Evolutionary conservation across 92 coral and sea anemone species (phyloP).

Genomic region (Diadumene lineata): DNA sequence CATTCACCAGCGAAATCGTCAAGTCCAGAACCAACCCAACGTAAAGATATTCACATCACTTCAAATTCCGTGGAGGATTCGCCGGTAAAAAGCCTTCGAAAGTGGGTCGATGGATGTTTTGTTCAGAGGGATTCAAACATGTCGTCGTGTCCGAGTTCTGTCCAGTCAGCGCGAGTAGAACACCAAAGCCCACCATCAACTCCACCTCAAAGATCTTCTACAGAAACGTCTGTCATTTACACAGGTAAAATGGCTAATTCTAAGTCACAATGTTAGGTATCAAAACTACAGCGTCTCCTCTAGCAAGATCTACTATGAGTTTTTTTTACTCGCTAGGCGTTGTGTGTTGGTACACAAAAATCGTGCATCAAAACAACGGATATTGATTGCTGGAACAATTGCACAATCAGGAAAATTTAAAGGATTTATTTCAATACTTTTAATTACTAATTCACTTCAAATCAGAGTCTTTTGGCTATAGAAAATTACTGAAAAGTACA

Average conservation of each 20-base stretch:
- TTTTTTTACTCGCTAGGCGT: background rate
- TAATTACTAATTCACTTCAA: too few species aligned
- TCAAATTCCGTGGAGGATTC: constrained; percentile 74
- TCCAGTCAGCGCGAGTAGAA: constrained; percentile 41
- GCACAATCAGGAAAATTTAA: background rate
- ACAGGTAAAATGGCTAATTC: constrained; percentile 61
- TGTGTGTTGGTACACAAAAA: background rate
- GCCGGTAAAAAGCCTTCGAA: constrained; percentile 94
- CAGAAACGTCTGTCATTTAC: constrained; percentile 78
- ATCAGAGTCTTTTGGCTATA: too few species aligned
- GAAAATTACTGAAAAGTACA: too few species aligned
- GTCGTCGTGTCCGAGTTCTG: constrained; percentile 23
- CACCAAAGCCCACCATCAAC: constrained; percentile 87
- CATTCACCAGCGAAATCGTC: constrained; percentile 14
- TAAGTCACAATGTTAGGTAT: too few species aligned
- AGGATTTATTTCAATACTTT: background rate
- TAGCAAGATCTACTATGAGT: too few species aligned
- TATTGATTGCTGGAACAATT: background rate
- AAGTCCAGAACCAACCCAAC: constrained; percentile 11
- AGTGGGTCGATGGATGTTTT: constrained; percentile 99
- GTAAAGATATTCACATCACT: constrained; percentile 17
- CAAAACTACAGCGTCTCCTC: too few species aligned
- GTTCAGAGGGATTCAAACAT: constrained; percentile 43
- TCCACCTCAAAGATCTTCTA: constrained; percentile 71
- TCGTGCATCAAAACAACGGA: background rate